phyloP scores from a whole-genome alignment of 2,888 invertebrate species.

The Sisyra terminalis region DNA sequence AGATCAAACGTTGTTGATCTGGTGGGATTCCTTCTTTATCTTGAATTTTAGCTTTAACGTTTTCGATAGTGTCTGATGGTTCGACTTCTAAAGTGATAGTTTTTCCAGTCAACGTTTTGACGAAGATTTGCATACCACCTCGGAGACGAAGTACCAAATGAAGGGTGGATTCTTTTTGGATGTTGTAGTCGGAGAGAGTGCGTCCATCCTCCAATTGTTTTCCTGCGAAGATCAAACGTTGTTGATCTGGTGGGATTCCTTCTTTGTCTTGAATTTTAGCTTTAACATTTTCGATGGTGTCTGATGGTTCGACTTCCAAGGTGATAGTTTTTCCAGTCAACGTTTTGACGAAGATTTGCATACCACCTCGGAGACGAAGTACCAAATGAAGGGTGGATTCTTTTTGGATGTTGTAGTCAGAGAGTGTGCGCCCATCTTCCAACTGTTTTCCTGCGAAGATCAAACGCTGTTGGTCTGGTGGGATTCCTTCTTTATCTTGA shows the following conservation, averaged over 20 bases:
- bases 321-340: constrained; percentile 35
- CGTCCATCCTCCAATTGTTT: constrained; percentile 87
- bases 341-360: constrained; percentile 34
- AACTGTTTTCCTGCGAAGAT: constrained; percentile 49
- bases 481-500: constrained; percentile 30
- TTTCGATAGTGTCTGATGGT: constrained; percentile 39
- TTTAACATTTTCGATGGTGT: constrained; percentile 89
- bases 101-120: constrained; percentile 39
- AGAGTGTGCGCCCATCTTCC: constrained; percentile 45
- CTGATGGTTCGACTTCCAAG: constrained; percentile 50
- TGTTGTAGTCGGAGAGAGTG: constrained; percentile 64
- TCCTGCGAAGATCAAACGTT: constrained; percentile 77
- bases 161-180: constrained; percentile 83
- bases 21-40: constrained; percentile 70
- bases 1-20: constrained; percentile 45
- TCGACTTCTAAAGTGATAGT: constrained; percentile 38
- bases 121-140: constrained; percentile 48
- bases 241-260: constrained; percentile 80
- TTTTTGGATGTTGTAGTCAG: constrained; percentile 46
- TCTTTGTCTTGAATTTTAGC: constrained; percentile 84
- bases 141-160: constrained; percentile 75
- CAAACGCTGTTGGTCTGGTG: constrained; percentile 36
- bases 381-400: constrained; percentile 36
- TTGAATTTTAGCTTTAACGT: constrained; percentile 38
- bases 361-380: constrained; percentile 35